phyloP scores from a whole-genome alignment of 1,140 invertebrate genomes.

The Bombus huntii region DNA sequence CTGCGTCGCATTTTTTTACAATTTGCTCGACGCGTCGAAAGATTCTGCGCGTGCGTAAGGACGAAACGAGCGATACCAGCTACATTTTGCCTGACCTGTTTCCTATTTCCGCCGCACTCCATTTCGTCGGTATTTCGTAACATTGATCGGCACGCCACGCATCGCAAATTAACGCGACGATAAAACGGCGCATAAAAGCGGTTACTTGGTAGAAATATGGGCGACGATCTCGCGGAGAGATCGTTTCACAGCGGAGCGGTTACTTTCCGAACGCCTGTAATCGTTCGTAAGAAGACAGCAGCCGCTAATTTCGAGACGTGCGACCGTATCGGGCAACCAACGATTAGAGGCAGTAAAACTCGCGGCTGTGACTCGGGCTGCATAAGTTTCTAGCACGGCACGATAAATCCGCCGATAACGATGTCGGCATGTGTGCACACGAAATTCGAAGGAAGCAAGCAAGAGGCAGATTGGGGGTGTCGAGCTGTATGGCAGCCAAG shows the following conservation, averaged over 20 bases:
- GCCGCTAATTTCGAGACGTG: constrained; percentile 50
- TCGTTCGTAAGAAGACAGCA: constrained; percentile 33
- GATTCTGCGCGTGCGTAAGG: neutral
- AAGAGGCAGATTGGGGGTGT: neutral
- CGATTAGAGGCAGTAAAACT: constrained; percentile 52
- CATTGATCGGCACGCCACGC: neutral
- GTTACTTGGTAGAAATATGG: constrained; percentile 29
- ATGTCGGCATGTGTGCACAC: neutral
- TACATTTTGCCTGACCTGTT: constrained; percentile 16
- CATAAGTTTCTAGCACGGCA: constrained; percentile 37
- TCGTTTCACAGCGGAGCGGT: neutral
- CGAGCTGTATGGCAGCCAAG: constrained; percentile 23
- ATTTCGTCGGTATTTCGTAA: constrained; percentile 18
- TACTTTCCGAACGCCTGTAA: constrained; percentile 1
- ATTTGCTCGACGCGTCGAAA: neutral
- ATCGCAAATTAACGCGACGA: constrained; percentile 37
- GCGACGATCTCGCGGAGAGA: neutral
- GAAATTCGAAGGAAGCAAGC: neutral
- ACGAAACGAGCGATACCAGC: neutral
- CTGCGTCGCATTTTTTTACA: neutral
- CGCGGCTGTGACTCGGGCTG: neutral
- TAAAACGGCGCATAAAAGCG: constrained; percentile 39
- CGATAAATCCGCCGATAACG: constrained; percentile 58
- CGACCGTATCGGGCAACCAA: constrained; percentile 10
- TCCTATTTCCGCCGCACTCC: constrained; percentile 20